These are phyloP conservation scores for Pachyuromys duprasi DNA, from an alignment of 2,797 vertebrate genomes.

Conservation along the genomic window DNA sequence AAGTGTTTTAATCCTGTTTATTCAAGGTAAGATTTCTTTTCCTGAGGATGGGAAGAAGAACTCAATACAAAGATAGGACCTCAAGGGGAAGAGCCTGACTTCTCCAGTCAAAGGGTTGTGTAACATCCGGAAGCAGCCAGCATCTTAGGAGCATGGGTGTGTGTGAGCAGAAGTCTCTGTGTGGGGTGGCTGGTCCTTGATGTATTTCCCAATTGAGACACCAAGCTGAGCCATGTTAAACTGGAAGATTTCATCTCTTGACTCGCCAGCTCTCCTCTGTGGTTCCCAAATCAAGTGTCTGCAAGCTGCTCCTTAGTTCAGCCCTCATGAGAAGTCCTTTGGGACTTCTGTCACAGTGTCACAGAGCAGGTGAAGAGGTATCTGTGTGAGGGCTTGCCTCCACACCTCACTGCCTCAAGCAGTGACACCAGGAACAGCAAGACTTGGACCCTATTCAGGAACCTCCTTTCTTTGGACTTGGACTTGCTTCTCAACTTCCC, in stretches of 20 bases:
- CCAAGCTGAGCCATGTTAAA: too few relatives aligned
- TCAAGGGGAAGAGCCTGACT: background rate
- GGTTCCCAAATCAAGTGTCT: background rate
- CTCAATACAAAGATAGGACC: background rate
- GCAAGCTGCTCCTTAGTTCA: too few relatives aligned
- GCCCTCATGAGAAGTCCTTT: background rate
- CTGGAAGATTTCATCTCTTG: background rate
- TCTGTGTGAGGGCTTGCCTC: rapidly evolving
- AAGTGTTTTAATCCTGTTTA: background rate
- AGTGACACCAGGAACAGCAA: rapidly evolving
- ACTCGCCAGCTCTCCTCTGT: background rate
- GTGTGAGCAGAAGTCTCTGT: background rate
- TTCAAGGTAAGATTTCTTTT: background rate
- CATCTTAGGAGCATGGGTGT: background rate
- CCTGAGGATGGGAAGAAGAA: background rate
- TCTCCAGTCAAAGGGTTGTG: background rate
- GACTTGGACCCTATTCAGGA: background rate
- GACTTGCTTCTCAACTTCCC: rapidly evolving
- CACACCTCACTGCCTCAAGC: rapidly evolving
- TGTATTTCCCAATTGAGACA: background rate
- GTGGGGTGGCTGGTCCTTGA: too few relatives aligned
- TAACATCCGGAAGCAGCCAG: background rate
- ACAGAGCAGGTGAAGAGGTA: rapidly evolving
- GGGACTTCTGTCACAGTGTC: rapidly evolving
- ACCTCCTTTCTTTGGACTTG: background rate